A percentile compares a stretch with the other conserved stretches of the same genome.
phyloP scores from a whole-genome alignment of 2,113 vertebrate genomes.

The Zapornia atra region DNA sequence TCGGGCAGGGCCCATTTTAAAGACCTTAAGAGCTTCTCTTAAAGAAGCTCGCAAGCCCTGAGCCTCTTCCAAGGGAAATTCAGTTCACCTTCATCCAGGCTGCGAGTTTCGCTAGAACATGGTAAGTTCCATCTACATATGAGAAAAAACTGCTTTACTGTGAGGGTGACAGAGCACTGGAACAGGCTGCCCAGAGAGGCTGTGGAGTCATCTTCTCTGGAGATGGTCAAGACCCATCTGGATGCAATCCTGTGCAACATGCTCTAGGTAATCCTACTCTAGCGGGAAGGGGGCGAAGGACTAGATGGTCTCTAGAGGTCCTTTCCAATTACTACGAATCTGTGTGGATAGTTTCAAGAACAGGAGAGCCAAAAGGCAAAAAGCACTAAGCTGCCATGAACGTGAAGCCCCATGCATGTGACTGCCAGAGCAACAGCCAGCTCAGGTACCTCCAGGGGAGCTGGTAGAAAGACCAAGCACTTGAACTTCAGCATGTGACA shows the following conservation, averaged over 20 bases:
- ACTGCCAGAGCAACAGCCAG: neutral
- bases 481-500: neutral
- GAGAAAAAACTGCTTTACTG: too few species aligned
- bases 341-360: neutral
- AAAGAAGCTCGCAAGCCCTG: neutral
- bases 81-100: neutral
- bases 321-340: too few species aligned
- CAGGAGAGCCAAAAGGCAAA: neutral
- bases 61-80: neutral
- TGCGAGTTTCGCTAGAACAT: too few species aligned
- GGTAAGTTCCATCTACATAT: too few species aligned
- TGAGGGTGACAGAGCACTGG: too few species aligned
- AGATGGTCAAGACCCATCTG: too few species aligned
- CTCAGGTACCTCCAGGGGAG: neutral
- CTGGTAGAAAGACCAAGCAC: neutral
- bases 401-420: rapidly evolving
- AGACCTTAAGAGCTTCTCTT: neutral
- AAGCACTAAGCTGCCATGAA: neutral
- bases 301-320: too few species aligned
- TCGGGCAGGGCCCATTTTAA: neutral
- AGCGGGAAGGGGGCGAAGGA: too few species aligned
- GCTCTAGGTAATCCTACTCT: too few species aligned
- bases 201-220: too few species aligned
- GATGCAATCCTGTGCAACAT: too few species aligned
- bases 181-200: too few species aligned